Percentiles rank a stretch among this genome's conserved stretches.
Evolutionary conservation across 2,888 invertebrate species (phyloP).

Genomic region (Spilosoma lubricipeda): DNA sequence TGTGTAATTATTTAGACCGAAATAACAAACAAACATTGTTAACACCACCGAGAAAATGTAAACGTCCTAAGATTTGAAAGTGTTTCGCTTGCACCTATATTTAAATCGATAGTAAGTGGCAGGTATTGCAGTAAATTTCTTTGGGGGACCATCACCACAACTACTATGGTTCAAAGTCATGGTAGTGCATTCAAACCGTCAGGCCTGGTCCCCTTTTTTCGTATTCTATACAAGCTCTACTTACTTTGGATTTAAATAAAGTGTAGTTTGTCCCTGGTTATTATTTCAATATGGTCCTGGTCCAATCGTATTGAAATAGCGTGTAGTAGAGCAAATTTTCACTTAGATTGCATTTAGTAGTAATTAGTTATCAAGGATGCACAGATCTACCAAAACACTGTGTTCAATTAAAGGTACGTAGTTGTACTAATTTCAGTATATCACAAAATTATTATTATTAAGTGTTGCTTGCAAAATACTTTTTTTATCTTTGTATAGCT

Average conservation of each 20-base stretch:
- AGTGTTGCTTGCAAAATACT: constrained; percentile 35
- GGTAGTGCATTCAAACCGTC: neutral
- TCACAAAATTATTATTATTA: constrained; percentile 45
- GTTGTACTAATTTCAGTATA: constrained; percentile 47
- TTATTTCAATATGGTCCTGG: constrained; percentile 12
- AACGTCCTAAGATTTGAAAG: constrained; percentile 34
- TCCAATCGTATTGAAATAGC: constrained; percentile 21
- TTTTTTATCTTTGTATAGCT: constrained; percentile 39
- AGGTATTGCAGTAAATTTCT: constrained; percentile 4
- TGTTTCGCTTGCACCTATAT: neutral
- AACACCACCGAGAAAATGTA: constrained; percentile 43
- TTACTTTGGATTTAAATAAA: neutral
- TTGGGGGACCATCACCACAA: constrained; percentile 20
- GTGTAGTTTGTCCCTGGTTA: neutral
- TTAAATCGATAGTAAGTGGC: neutral
- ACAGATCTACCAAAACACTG: constrained; percentile 73
- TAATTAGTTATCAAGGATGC: constrained; percentile 57
- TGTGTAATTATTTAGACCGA: constrained; percentile 31
- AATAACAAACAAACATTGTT: neutral
- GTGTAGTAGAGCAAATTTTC: constrained; percentile 46
- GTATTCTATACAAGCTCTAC: too few species aligned
- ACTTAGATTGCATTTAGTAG: constrained; percentile 70
- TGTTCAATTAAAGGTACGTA: constrained; percentile 68
- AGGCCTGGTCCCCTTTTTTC: neutral
- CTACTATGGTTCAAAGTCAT: neutral